Evolutionary conservation across 2,888 invertebrate species (phyloP).

Genomic region (Eurytoma adleriae): DNA sequence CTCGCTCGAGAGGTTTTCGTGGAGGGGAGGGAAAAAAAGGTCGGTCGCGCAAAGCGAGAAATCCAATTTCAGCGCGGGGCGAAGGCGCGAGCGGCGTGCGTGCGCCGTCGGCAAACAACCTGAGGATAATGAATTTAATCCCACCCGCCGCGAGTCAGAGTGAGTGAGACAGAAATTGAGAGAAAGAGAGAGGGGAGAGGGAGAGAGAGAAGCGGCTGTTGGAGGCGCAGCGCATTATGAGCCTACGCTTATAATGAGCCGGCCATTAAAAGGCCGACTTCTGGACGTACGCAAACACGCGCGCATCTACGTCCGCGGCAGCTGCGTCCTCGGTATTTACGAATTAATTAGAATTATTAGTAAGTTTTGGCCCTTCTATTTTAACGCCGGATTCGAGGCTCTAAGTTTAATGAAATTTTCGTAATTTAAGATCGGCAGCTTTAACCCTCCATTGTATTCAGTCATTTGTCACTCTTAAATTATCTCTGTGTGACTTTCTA

Average conservation of each 20-base stretch:
- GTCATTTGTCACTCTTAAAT: no score
- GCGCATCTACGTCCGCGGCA: slow-evolving; percentile 11
- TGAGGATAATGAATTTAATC: slow-evolving; percentile 52
- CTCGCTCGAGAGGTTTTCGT: no score
- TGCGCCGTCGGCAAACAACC: slow-evolving; percentile 30
- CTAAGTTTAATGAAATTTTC: no score
- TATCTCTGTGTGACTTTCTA: no score
- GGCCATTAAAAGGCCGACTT: slow-evolving; percentile 22
- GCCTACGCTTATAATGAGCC: slow-evolving; percentile 23
- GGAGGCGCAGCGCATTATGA: not conserved
- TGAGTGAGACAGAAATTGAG: no score
- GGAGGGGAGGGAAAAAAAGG: slow-evolving; percentile 10
- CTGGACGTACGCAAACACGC: not conserved
- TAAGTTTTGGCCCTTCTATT: not conserved
- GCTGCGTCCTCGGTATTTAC: slow-evolving; percentile 4
- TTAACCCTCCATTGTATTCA: no score
- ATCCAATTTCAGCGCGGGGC: slow-evolving; percentile 30
- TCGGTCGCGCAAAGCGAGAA: slow-evolving; percentile 12
- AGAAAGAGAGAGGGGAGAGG: not conserved
- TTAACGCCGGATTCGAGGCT: no score
- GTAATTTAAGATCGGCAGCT: no score
- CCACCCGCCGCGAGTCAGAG: slow-evolving; percentile 16
- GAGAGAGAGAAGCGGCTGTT: not conserved
- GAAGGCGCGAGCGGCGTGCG: slow-evolving; percentile 14
- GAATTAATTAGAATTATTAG: slow-evolving; percentile 9